phyloP scores from a whole-genome alignment of 2,888 invertebrate genomes.

The Limnephilus lunatus region DNA sequence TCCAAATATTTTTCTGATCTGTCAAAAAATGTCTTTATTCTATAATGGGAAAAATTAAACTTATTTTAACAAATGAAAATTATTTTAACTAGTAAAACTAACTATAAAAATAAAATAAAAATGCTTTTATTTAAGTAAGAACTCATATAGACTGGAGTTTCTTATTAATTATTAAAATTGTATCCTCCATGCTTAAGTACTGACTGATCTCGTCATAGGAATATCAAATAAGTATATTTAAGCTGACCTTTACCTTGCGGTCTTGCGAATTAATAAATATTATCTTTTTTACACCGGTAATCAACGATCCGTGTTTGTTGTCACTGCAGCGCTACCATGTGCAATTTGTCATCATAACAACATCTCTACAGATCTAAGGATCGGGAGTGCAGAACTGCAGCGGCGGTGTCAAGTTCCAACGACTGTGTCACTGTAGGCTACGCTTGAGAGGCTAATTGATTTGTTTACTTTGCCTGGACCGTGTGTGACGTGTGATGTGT shows the following conservation, averaged over 20 bases:
- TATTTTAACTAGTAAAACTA: too few relatives aligned
- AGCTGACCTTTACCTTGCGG: neutral
- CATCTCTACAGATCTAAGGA: neutral
- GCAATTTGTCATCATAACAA: neutral
- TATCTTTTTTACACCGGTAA: neutral
- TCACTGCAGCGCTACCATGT: neutral
- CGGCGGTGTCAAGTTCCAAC: neutral
- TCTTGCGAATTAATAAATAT: neutral
- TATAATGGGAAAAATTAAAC: too few relatives aligned
- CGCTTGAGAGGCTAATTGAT: conserved; percentile 5
- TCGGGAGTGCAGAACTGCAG: neutral
- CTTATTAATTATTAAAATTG: too few relatives aligned
- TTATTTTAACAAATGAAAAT: too few relatives aligned
- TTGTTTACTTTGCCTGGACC: conserved; percentile 32
- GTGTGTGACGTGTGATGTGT: conserved; percentile 26
- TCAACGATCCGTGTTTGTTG: neutral
- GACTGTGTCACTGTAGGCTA: conserved; percentile 15
- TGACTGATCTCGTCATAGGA: neutral
- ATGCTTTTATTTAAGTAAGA: too few relatives aligned
- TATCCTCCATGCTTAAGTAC: too few relatives aligned
- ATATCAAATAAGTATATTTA: neutral
- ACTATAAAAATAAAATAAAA: too few relatives aligned
- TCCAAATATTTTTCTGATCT: too few relatives aligned
- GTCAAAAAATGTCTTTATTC: too few relatives aligned
- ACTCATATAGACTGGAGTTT: too few relatives aligned